Evolutionary conservation across 2,113 vertebrate species (phyloP).

Genomic region (Cynopterus brachyotis): DNA sequence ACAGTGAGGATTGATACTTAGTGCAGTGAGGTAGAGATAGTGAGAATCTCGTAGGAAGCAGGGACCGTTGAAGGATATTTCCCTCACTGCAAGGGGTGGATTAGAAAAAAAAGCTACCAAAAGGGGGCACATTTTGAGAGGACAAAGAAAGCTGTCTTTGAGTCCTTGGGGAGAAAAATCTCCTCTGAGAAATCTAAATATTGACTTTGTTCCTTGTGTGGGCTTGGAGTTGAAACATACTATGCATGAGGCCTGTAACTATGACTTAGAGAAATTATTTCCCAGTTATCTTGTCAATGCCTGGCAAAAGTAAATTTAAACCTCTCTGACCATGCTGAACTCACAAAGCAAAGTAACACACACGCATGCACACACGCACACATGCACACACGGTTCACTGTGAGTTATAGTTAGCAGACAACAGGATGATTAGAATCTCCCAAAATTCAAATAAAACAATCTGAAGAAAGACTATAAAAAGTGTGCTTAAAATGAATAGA

Average conservation of each 20-base stretch:
- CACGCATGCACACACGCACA: neutral
- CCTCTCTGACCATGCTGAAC: neutral
- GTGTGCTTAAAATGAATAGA: neutral
- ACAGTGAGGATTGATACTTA: neutral
- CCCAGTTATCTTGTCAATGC: neutral
- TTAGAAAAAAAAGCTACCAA: neutral
- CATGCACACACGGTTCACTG: neutral
- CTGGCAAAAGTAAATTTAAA: constrained; percentile 17
- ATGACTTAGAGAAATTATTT: neutral
- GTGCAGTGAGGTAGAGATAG: neutral
- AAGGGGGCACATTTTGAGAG: neutral
- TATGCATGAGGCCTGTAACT: neutral
- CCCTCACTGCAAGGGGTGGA: neutral
- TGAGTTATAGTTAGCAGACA: neutral
- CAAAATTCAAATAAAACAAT: neutral
- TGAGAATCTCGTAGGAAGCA: neutral
- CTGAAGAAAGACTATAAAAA: neutral
- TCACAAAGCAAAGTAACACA: neutral
- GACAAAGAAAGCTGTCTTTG: neutral
- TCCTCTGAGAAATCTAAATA: neutral
- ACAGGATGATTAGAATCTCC: neutral
- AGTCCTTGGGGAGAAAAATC: neutral
- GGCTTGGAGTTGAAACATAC: neutral
- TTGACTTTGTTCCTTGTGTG: neutral
- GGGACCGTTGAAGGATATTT: neutral